phyloP scores from a whole-genome alignment of 2,797 vertebrate genomes.

The Bradypus variegatus region DNA sequence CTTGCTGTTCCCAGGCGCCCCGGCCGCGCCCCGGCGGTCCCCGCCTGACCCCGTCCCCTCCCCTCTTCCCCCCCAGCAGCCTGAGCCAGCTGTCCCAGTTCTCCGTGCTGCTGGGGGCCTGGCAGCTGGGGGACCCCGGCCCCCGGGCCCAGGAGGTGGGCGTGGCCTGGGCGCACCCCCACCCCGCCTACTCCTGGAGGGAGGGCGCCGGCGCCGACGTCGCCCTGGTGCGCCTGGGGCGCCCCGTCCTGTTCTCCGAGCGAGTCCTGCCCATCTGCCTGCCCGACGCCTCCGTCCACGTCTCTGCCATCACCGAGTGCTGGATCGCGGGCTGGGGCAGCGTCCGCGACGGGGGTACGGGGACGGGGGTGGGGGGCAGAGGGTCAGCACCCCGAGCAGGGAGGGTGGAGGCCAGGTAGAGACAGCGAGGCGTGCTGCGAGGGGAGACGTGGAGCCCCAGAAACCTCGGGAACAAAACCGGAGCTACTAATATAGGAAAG shows the following conservation, averaged over 20 bases:
- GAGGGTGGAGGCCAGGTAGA: neutral
- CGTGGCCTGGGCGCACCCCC: constrained; percentile 47
- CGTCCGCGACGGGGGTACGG: constrained; percentile 40
- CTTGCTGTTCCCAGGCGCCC: neutral
- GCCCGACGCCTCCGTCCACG: constrained; percentile 46
- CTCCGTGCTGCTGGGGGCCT: constrained; percentile 65
- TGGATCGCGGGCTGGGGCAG: constrained; percentile 73
- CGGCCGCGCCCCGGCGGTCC: no score
- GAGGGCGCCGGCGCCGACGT: constrained; percentile 65
- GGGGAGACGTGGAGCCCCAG: no score
- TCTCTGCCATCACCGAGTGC: constrained; percentile 53
- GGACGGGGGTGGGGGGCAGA: neutral
- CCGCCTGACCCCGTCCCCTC: neutral
- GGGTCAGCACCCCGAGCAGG: neutral
- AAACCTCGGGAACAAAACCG: no score
- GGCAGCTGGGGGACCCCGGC: constrained; percentile 55
- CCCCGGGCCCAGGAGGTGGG: constrained; percentile 40
- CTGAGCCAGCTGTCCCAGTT: constrained; percentile 35
- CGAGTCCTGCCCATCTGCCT: constrained; percentile 69
- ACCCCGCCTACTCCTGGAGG: constrained; percentile 54
- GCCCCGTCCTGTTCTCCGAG: constrained; percentile 58
- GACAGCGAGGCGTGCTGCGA: neutral
- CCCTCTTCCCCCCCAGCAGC: constrained; percentile 35
- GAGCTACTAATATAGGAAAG: neutral
- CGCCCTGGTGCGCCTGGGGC: constrained; percentile 63